A percentile compares a stretch with the other conserved stretches of the same genome.
Conservation (phyloP, 2,797 vertebrate species). For the Iguana delicatissima region DNA sequence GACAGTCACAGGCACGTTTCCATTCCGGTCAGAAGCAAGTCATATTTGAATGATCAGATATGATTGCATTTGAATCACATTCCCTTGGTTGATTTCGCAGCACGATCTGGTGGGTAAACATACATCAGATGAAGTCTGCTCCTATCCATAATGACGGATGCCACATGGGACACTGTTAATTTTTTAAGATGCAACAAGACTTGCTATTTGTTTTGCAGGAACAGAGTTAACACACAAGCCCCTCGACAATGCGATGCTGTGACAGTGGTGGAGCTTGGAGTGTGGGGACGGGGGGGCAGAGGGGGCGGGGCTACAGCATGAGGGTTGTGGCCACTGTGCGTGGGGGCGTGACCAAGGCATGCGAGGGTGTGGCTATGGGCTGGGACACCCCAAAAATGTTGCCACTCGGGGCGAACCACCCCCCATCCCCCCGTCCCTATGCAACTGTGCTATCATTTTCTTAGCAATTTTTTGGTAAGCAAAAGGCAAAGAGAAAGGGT, state of each 20-base stretch:
- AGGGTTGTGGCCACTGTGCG: too few relatives aligned
- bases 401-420: too few relatives aligned
- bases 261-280: too few relatives aligned
- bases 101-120: background rate
- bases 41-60: slow-evolving; percentile 2
- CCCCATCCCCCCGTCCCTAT: too few relatives aligned
- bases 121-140: background rate
- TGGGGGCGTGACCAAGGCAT: too few relatives aligned
- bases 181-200: background rate
- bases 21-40: slow-evolving; percentile 7
- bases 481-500: background rate
- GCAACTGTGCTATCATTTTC: background rate
- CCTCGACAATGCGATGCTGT: background rate
- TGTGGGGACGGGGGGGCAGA: too few relatives aligned
- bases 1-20: slow-evolving; percentile 30
- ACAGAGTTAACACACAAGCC: too few relatives aligned
- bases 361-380: too few relatives aligned
- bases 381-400: too few relatives aligned
- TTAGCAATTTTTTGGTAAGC: background rate
- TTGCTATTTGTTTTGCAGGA: background rate
- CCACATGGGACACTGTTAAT: background rate
- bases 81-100: slow-evolving; percentile 21
- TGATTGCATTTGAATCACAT: background rate
- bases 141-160: background rate
- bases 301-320: too few relatives aligned